Conservation (phyloP, 1,140 invertebrate species). For the Drosophila ambigua region DNA sequence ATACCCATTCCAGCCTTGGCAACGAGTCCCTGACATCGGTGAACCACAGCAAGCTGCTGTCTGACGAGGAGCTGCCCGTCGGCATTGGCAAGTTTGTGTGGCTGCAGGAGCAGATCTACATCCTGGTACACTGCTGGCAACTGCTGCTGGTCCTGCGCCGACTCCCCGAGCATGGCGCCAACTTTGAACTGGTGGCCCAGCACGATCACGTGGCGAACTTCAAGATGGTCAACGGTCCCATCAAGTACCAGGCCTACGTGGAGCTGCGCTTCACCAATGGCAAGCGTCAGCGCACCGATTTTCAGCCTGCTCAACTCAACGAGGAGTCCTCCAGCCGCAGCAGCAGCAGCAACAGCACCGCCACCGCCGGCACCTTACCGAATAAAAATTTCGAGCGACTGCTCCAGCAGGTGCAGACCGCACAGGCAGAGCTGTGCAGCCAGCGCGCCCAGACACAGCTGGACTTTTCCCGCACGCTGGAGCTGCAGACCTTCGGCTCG, state of each 20-base stretch:
- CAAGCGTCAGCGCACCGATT: conserved; percentile 50
- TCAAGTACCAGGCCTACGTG: conserved; percentile 59
- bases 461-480: conserved; percentile 37
- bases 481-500: conserved; percentile 41
- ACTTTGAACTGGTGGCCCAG: conserved; percentile 47
- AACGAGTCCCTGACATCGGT: conserved; percentile 4
- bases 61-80: conserved; percentile 43
- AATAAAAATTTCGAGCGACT: conserved; percentile 34
- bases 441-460: conserved; percentile 51
- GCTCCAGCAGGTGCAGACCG: conserved; percentile 41
- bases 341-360: neutral
- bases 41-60: conserved; percentile 49
- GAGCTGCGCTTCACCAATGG: conserved; percentile 52
- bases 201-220: conserved; percentile 33
- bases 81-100: conserved; percentile 58
- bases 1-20: neutral
- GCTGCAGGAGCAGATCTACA: conserved; percentile 45
- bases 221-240: conserved; percentile 34
- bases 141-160: conserved; percentile 47
- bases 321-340: conserved; percentile 2
- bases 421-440: conserved; percentile 40
- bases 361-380: neutral
- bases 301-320: conserved; percentile 17
- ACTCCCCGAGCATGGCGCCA: conserved; percentile 28
- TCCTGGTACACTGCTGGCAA: conserved; percentile 60